Evolutionary conservation across 2,113 vertebrate species (phyloP), one percentile per base, ranked within the genome.

Genomic region (Collichthys lucidus): DNA sequence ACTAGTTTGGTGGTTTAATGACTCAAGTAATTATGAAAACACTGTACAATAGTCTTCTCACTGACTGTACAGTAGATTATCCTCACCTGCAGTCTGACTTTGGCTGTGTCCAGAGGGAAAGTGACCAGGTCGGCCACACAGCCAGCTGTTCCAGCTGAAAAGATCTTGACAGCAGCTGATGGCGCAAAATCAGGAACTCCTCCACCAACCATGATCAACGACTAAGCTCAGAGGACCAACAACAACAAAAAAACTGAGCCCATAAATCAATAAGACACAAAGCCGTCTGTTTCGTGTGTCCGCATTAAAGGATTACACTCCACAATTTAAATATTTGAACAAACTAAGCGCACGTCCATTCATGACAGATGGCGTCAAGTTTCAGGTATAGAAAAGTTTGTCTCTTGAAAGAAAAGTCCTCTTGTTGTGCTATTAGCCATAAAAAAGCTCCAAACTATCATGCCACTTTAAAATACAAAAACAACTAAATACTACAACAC

Each of bases 41-140:
- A 47, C 46, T 12, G 44, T 0, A 17, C 31, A 35, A 40, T 40
- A 9, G 19, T n/a, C 11, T 85, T 68, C 96, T 94, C 94, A 9
- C 16, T 60, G 65, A 20, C 63, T 57, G 16, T 14, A 15, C 52
- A 79, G 56, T 22, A 42, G n/a, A 22, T 16, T 16, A 24, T 29
- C 15, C 67, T 90, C 71, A 97, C 96, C 95, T 97, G 96, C 61
- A 97, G 95, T 47, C 96, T 80, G 76, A 97, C 96, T 93, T 97
- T 97, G 44, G 96, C 96, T 0, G 96, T 97, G 93, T 97, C 96
- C 94, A 97, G 74, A 0, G 96, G 96, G 82, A 96, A 97, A n/a
- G 96, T 97, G 92, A 94, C 93, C 86, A 97, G 90, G 70, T 97
- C 96, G 1, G 96, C 96, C 42, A 97, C 67, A 82, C 96, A 97